phyloP scores from a whole-genome alignment of 2,888 invertebrate species.

The Steinernema scapterisci region DNA sequence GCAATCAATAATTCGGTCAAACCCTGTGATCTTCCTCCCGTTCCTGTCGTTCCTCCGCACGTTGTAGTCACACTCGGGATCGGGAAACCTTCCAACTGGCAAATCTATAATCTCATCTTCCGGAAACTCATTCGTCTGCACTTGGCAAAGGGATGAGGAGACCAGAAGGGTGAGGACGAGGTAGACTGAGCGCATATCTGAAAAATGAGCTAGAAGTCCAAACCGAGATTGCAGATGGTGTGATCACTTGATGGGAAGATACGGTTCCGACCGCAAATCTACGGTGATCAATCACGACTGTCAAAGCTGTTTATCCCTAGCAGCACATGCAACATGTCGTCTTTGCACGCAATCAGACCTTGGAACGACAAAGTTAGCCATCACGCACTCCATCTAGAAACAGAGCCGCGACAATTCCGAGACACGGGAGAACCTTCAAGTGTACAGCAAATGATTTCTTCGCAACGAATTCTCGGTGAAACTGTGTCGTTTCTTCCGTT shows the following conservation, averaged over 20 bases:
- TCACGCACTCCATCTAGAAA: not conserved
- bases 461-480: conserved; percentile 19
- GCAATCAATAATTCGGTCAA: not conserved
- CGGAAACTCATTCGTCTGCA: conserved; percentile 39
- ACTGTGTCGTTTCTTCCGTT: conserved; percentile 27
- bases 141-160: no score
- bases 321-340: not conserved
- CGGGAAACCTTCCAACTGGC: conserved; percentile 62
- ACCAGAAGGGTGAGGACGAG: no score
- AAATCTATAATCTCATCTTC: conserved; percentile 56
- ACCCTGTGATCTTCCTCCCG: conserved; percentile 44
- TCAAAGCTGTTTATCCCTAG: not conserved
- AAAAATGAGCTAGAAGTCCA: no score
- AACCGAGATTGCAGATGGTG: not conserved
- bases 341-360: conserved; percentile 17
- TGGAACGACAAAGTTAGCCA: not conserved
- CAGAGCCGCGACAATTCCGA: not conserved
- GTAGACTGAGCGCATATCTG: no score
- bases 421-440: not conserved
- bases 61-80: conserved; percentile 59
- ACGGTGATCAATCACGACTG: not conserved
- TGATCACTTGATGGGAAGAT: not conserved
- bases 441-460: not conserved
- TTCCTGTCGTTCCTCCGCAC: conserved; percentile 47
- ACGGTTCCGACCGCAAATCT: conserved; percentile 3